Base-by-base conservation (phyloP, 2,888 invertebrate species). In the Nymphalis urticae region DNA sequence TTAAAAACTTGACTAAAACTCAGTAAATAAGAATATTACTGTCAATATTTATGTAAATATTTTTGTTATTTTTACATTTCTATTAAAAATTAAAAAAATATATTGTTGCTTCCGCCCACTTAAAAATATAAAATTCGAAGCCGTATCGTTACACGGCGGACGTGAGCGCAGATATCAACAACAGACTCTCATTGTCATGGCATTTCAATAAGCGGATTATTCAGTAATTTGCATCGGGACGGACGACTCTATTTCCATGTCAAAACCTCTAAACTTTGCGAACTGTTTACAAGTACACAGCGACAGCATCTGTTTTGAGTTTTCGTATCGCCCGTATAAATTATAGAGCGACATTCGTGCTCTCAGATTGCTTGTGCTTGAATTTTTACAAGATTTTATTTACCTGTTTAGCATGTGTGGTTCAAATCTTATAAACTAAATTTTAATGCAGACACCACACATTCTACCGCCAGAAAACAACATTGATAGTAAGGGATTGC, bases 131-230 rank as follows among this genome's bases (percentile, higher is more conserved):
- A 56, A 66, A 48, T 1, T 48, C 24, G n/a, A 48, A 27, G 54
- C 27, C 19, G 32, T 56, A 1, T 32, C 50, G 50, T 24, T 24
- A 50, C 48, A 51, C 36, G 54, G 56, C 66, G 48, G 54, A 66
- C 61, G 54, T 48, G 56, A 62, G 65, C 61, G 51, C 50, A 48
- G 65, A 65, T 65, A 65, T 69, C 56, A 62, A 66, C 71, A 69
- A 67, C 66, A 64, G 68, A 62, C 63, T 63, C 59, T 71, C 83
- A 84, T 84, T 85, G 84, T 84, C 79, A 77, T 80, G 79, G 84
- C 83, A 85, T 86, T 84, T 85, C 84, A 86, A 88, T 86, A 85
- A 85, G 84, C 80, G 78, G 85, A 87, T 88, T 88, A 87, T 87
- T 84, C 89, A 82, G 82, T 79, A 81, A 89, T 89, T 88, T 89